These are phyloP conservation scores for Lordiphosa collinella DNA, from an alignment of 1,140 invertebrate species.

Conservation along the genomic window DNA sequence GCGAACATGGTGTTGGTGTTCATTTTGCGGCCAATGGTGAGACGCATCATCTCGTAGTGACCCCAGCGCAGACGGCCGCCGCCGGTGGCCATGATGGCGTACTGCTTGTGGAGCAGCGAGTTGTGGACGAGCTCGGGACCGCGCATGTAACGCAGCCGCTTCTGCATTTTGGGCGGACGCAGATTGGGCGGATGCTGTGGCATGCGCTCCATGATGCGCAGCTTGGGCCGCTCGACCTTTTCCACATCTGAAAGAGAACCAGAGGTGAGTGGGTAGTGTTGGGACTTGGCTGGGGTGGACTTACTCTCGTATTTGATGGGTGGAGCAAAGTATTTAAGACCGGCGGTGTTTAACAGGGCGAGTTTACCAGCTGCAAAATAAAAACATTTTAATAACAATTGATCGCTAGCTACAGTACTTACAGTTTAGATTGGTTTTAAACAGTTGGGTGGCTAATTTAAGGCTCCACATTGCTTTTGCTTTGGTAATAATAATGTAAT, in stretches of 20 bases:
- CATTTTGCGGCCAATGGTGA: constrained; percentile 85
- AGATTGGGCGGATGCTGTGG: constrained; percentile 85
- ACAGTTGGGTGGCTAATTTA: constrained; percentile 40
- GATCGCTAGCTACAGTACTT: no score
- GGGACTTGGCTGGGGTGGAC: no score
- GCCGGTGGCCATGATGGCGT: constrained; percentile 91
- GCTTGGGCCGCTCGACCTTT: constrained; percentile 86
- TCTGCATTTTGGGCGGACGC: constrained; percentile 91
- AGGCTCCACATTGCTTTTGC: constrained; percentile 40
- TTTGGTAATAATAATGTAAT: constrained; percentile 5
- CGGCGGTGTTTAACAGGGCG: constrained; percentile 59
- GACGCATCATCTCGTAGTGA: constrained; percentile 94
- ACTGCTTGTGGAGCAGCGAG: constrained; percentile 91
- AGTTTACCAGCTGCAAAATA: constrained; percentile 33
- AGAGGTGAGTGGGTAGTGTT: not conserved
- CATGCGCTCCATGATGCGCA: constrained; percentile 85
- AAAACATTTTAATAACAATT: no score
- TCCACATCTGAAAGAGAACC: constrained; percentile 83
- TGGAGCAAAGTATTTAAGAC: constrained; percentile 84
- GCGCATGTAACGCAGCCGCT: constrained; percentile 89
- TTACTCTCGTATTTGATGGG: constrained; percentile 83
- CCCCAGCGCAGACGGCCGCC: constrained; percentile 90
- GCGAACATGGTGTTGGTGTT: constrained; percentile 92
- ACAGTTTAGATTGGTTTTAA: constrained; percentile 27
- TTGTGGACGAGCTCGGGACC: constrained; percentile 94